Conservation (phyloP, 2,888 invertebrate species). For the Acleris laterana region DNA sequence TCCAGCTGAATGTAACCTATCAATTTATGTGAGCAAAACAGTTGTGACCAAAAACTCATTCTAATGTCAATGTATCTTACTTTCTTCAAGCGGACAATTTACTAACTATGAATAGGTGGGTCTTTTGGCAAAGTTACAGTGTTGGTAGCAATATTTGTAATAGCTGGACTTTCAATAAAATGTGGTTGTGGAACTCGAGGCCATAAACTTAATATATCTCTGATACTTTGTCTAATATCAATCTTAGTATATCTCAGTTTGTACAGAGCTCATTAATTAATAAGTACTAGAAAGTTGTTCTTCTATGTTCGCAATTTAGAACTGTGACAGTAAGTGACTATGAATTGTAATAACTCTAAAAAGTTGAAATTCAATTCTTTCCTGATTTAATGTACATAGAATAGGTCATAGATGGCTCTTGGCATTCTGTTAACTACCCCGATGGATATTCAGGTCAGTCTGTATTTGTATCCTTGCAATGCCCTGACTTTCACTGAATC, state of each 20-base stretch:
- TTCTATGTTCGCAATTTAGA: conserved; percentile 40
- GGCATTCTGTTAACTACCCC: conserved; percentile 69
- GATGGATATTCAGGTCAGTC: conserved; percentile 53
- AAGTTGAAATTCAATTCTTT: conserved; percentile 60
- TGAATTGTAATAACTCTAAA: conserved; percentile 46
- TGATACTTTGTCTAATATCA: conserved; percentile 54
- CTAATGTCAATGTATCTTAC: no score
- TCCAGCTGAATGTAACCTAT: no score
- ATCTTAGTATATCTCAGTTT: conserved; percentile 40
- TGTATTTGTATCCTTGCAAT: conserved; percentile 14
- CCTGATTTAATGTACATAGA: conserved; percentile 57
- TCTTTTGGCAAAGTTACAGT: conserved; percentile 34
- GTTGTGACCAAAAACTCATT: no score
- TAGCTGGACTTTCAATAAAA: conserved; percentile 57
- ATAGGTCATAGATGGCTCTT: conserved; percentile 64
- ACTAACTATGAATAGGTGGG: no score
- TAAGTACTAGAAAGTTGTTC: conserved; percentile 47
- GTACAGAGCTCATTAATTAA: conserved; percentile 52
- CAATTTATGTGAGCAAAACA: no score
- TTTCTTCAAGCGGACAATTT: no score
- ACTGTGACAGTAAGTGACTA: conserved; percentile 47
- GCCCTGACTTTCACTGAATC: conserved; percentile 4
- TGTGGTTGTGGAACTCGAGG: conserved; percentile 69
- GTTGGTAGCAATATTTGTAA: conserved; percentile 52
- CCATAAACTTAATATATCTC: conserved; percentile 64